Evolutionary conservation across 2,113 vertebrate genomes (phyloP).

Genomic region (Aythya baeri): DNA sequence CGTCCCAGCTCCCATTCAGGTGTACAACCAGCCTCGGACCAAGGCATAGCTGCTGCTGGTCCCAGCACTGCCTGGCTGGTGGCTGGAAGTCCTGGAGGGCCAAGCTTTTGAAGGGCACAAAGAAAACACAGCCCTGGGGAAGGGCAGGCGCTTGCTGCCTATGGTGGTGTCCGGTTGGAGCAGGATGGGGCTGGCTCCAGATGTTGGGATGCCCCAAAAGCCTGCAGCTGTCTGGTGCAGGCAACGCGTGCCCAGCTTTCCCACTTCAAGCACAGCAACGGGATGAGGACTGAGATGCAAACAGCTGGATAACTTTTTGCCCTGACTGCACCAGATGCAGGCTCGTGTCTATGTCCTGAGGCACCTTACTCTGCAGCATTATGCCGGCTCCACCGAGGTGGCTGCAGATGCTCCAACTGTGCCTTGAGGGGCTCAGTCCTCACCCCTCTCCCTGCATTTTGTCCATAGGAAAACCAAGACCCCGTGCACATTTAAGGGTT

Average conservation of each 20-base stretch:
- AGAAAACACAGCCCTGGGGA: not conserved
- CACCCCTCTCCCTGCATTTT: not conserved
- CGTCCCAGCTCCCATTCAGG: not conserved
- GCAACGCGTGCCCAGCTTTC: not conserved
- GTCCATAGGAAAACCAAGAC: not conserved
- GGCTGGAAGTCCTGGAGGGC: not conserved
- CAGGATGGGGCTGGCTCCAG: not conserved
- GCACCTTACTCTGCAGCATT: not conserved
- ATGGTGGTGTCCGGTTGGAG: fast-evolving
- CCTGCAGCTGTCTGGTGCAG: not conserved
- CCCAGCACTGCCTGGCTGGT: not conserved
- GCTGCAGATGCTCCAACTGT: not conserved
- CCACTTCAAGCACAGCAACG: not conserved
- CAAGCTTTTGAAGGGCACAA: not conserved
- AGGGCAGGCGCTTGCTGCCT: not conserved
- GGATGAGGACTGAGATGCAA: not conserved
- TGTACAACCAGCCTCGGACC: no score
- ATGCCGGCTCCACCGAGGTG: fast-evolving
- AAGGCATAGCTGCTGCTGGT: not conserved
- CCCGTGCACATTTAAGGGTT: fast-evolving
- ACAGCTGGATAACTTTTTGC: not conserved
- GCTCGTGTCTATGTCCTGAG: not conserved
- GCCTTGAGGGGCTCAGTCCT: not conserved
- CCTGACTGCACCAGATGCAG: not conserved
- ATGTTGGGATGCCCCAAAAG: not conserved